Evolutionary conservation across 2,113 vertebrate genomes (phyloP), one percentile per base, ranked within the genome.

Genomic region (Triplophysa rosa): DNA sequence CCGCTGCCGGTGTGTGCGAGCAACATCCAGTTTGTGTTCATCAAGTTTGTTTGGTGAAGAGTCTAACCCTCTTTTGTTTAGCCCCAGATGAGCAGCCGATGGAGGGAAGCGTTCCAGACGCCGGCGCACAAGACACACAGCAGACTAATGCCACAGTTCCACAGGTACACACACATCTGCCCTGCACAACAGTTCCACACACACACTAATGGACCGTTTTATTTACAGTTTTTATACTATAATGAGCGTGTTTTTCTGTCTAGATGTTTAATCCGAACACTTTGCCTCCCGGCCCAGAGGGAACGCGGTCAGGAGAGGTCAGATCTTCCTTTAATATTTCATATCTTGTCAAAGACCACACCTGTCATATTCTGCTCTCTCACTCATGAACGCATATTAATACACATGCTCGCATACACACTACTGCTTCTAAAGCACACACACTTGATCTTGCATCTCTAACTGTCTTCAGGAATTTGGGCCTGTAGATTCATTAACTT

Each of bases 221-320:
- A 45, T 17, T 65, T 54, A 56, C 16, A 1, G 8, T 16, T 33
- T n/a, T 21, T 54, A 56, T 56, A 56, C 68, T 23, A 10, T 40
- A 56, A 71, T 13, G 49, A 58, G 0, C 16, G 33, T 23, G 40
- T 47, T 67, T 11, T 29, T 67, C 42, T 59, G 1, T 29, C 12
- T 70, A 98, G 97, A 93, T 93, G 82, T 90, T 94, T 82, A 93
- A 91, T 68, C 89, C 94, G 1, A 87, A 89, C 4, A 29, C 90
- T 23, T 85, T 91, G 66, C 93, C 91, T 8, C 90, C 94, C 54
- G 94, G 88, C 21, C 84, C 92, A 40, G 96, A 95, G 24, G 92
- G 90, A 54, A 88, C 88, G 11, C 94, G 91, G 2, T 93, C 93
- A 2, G 95, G 96, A 78, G 96, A 97, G 96, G 96, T 97, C 93